phyloP scores from a whole-genome alignment of 2,888 invertebrate species.

The Parnassius apollo region DNA sequence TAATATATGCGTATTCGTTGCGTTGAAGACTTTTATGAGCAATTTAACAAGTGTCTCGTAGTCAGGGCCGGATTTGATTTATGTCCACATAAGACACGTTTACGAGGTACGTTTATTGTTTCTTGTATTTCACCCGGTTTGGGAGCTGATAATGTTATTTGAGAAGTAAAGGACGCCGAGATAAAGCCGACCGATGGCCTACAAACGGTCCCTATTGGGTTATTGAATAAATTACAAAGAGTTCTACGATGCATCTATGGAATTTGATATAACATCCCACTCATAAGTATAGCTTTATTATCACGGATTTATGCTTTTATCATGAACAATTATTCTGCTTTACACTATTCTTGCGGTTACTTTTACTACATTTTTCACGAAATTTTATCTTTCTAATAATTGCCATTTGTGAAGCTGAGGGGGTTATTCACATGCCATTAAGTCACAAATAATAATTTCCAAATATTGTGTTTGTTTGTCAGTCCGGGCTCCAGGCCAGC shows the following conservation, averaged over 20 bases:
- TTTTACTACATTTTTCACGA: too few relatives aligned
- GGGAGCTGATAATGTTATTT: constrained; percentile 67
- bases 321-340: background rate
- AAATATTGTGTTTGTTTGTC: background rate
- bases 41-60: constrained; percentile 73
- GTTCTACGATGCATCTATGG: background rate
- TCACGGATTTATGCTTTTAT: constrained; percentile 10
- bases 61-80: constrained; percentile 64
- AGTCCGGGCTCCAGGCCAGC: too few relatives aligned
- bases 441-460: too few relatives aligned
- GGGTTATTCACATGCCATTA: too few relatives aligned
- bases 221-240: constrained; percentile 35
- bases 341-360: background rate
- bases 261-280: constrained; percentile 3
- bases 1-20: constrained; percentile 68
- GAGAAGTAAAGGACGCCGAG: constrained; percentile 46
- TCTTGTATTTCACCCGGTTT: constrained; percentile 61
- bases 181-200: constrained; percentile 34
- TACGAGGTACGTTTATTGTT: constrained; percentile 70
- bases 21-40: constrained; percentile 72
- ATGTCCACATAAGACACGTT: constrained; percentile 64
- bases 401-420: too few relatives aligned
- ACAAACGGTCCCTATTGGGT: constrained; percentile 33
- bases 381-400: background rate
- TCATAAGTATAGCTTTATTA: background rate